Base-by-base conservation (phyloP, 2,113 vertebrate species). In the Pygoscelis adeliae region DNA sequence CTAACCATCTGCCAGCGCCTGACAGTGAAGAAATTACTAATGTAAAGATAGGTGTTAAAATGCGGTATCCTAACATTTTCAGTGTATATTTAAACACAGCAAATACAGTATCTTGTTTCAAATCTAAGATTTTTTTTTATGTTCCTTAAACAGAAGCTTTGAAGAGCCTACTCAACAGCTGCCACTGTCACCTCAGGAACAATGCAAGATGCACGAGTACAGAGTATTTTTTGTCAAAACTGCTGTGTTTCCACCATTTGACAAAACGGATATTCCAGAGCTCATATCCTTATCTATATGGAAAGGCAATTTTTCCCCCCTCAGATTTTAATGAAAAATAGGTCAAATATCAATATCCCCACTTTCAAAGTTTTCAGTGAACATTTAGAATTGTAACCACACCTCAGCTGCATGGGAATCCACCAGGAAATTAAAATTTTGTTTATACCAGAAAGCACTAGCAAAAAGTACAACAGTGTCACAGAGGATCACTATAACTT, bases 31-130 rank as follows among this genome's bases (percentile, higher is more conserved):
- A 66, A 46, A n/a, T 5, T 26, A 36, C 70, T 80, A 18, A 47
- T 17, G 62, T 9, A 13, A 30, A 61, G 19, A 27, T 23, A 59
- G 0, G 0, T 0, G 0, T n/a, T 55, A 18, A 80, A 88, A 15
- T 2, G 4, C 0, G 0, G 14, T 3, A 30, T 38, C 66, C 50
- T 50, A 40, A 38, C 36, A 4, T 52, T 74, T 44, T 27, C 53
- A 78, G 36, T 1, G 0, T 22, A 3, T 40, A n/a, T 25, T 29
- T 53, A 11, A 74, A 70, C 25, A 62, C 47, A 56, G 20, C 17
- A 69, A 70, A 83, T 21, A 26, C 10, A n/a, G 11, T 11, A 11
- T 6, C 81, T 44, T 81, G 29, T 63, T 97, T 56, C 69, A 74
- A 76, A 91, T 50, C 29, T 55, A 59, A n/a, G 36, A 20, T 7